Evolutionary conservation across 2,797 vertebrate species (phyloP).

Genomic region (Pampus argenteus): DNA sequence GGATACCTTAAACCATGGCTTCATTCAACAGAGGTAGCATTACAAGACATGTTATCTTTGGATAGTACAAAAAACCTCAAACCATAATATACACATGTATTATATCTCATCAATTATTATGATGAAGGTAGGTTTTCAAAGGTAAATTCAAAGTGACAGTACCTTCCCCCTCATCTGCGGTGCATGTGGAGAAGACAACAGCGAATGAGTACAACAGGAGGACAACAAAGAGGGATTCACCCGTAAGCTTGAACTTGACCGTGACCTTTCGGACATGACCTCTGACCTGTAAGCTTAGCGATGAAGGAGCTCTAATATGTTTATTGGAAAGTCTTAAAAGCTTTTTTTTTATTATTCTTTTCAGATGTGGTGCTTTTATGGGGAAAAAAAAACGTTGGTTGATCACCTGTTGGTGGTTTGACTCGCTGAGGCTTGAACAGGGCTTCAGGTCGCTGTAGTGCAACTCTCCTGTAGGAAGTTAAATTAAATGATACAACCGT

Average conservation of each 20-base stretch:
- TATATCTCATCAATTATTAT: slow-evolving; percentile 31
- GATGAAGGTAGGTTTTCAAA: slow-evolving; percentile 32
- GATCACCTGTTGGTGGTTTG: slow-evolving; percentile 68
- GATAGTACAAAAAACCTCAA: slow-evolving; percentile 30
- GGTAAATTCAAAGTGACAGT: slow-evolving; percentile 41
- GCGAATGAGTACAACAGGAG: slow-evolving; percentile 44
- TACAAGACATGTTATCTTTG: slow-evolving; percentile 40
- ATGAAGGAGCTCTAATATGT: slow-evolving; percentile 34
- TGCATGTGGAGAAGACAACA: slow-evolving; percentile 74
- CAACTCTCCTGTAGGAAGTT: slow-evolving; percentile 67
- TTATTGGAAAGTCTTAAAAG: slow-evolving; percentile 56
- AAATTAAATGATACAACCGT: not conserved
- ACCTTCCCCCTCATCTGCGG: slow-evolving; percentile 72
- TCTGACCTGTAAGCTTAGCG: slow-evolving; percentile 36
- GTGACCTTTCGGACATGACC: slow-evolving; percentile 47
- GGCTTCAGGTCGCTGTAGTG: slow-evolving; percentile 69
- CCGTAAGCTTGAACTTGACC: slow-evolving; percentile 39
- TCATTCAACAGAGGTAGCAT: slow-evolving; percentile 22
- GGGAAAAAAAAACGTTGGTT: slow-evolving; percentile 11
- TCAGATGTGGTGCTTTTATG: slow-evolving; percentile 58
- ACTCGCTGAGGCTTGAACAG: slow-evolving; percentile 64
- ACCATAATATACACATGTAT: slow-evolving; percentile 29
- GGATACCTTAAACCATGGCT: slow-evolving; percentile 31
- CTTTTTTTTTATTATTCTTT: slow-evolving; percentile 45
- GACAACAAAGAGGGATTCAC: slow-evolving; percentile 13